A percentile compares a stretch with the other conserved stretches of the same genome.
Evolutionary conservation across 2,888 invertebrate species (phyloP).

Genomic region (Pyrocoelia pectoralis): DNA sequence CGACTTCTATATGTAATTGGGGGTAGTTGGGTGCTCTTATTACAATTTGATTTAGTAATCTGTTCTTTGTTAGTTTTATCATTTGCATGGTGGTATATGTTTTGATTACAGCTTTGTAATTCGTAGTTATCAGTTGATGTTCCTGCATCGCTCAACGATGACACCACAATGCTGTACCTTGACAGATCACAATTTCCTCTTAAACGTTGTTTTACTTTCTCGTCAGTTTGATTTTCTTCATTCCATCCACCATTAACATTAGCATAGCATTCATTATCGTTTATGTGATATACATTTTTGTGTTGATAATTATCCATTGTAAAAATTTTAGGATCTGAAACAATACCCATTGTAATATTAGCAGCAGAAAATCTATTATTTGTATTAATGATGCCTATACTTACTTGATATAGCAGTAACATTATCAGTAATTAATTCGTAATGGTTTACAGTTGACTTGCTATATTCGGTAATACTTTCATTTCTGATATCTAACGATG

Average conservation of each 20-base stretch:
- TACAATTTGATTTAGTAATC: not conserved
- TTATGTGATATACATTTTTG: not conserved
- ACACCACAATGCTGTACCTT: not conserved
- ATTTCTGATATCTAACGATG: too few relatives aligned
- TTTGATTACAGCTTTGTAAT: not conserved
- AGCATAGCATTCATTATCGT: not conserved
- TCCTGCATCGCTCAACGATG: not conserved
- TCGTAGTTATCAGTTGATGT: not conserved
- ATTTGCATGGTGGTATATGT: not conserved
- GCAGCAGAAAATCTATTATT: too few relatives aligned
- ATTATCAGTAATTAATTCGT: too few relatives aligned
- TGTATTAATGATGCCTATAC: too few relatives aligned
- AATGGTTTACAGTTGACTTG: too few relatives aligned
- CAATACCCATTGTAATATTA: too few relatives aligned
- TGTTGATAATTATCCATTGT: not conserved
- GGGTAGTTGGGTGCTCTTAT: constrained; percentile 14
- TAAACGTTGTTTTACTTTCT: not conserved
- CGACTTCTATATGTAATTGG: constrained; percentile 17
- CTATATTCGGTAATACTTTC: too few relatives aligned
- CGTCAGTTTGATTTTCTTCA: not conserved
- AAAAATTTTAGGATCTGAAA: not conserved
- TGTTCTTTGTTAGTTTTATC: not conserved
- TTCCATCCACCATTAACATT: not conserved
- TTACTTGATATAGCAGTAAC: too few relatives aligned
- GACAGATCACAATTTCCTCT: not conserved